These are phyloP conservation scores for Pseudopodoces humilis DNA, from an alignment of 2,113 vertebrate genomes.

Conservation along the genomic window DNA sequence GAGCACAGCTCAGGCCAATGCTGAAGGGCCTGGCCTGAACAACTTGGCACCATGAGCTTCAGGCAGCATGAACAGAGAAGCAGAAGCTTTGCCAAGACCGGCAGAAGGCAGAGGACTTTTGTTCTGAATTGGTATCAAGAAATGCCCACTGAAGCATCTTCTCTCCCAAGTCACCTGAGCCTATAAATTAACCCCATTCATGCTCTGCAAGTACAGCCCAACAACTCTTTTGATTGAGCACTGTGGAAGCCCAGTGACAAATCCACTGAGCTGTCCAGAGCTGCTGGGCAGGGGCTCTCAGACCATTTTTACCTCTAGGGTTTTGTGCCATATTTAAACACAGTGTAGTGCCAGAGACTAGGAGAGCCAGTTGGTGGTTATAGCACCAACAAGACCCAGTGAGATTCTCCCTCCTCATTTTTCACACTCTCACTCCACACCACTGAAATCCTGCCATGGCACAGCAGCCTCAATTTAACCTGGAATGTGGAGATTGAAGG, in stretches of 20 bases:
- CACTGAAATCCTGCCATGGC: neutral
- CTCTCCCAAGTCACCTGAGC: neutral
- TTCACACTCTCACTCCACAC: neutral
- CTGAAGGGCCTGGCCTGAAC: neutral
- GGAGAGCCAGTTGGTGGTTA: neutral
- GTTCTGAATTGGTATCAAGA: neutral
- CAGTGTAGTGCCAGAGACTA: neutral
- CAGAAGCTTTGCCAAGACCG: neutral
- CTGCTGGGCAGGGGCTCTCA: neutral
- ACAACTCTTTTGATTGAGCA: neutral
- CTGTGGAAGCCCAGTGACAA: neutral
- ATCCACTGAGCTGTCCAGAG: neutral
- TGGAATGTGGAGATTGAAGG: constrained; percentile 94
- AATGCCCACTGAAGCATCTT: neutral
- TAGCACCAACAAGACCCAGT: neutral
- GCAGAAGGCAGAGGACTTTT: neutral
- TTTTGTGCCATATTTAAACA: neutral
- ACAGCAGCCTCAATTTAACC: constrained; percentile 68
- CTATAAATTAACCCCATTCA: neutral
- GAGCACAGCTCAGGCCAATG: neutral
- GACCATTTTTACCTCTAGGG: neutral
- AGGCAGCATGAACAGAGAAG: neutral
- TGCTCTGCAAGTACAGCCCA: neutral
- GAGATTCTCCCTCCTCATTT: neutral
- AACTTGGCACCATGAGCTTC: neutral